These are phyloP conservation scores for Podargus strigoides DNA, from an alignment of 2,797 vertebrate genomes.

Conservation along the genomic window DNA sequence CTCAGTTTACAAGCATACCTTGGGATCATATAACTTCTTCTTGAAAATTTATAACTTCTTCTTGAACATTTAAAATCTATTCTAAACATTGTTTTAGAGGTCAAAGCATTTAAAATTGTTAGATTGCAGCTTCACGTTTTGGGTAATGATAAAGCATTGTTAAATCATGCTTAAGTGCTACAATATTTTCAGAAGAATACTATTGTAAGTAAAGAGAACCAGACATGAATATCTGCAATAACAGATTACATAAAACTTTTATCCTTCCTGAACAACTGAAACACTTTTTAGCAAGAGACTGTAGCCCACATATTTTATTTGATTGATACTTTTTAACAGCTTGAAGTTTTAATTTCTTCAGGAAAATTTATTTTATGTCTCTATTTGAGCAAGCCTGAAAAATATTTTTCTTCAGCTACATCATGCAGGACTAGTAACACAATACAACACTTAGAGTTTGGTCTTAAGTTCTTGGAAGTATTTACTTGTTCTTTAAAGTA, in stretches of 20 bases:
- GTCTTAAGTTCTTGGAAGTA: neutral
- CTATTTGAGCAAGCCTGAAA: neutral
- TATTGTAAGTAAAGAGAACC: conserved; percentile 9
- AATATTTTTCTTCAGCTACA: neutral
- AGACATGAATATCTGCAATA: neutral
- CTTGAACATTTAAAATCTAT: neutral
- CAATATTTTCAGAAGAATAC: neutral
- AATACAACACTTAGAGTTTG: neutral
- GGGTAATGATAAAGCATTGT: neutral
- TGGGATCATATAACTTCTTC: neutral
- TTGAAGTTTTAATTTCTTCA: neutral
- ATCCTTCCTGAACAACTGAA: neutral
- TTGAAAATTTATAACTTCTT: neutral
- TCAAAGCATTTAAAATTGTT: neutral
- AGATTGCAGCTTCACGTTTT: neutral
- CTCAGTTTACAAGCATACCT: neutral
- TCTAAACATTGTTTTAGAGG: neutral
- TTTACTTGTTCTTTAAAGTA: neutral
- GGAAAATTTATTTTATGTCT: neutral
- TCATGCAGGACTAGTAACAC: neutral
- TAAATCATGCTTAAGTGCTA: neutral
- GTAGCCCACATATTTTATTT: neutral
- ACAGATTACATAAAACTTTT: neutral
- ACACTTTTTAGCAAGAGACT: neutral
- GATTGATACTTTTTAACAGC: neutral